A percentile compares a stretch with the other conserved stretches of the same genome.
These are phyloP conservation scores for Oryzias dopingdopingensis DNA, from an alignment of 2,797 vertebrate genomes.

Conservation along the genomic window DNA sequence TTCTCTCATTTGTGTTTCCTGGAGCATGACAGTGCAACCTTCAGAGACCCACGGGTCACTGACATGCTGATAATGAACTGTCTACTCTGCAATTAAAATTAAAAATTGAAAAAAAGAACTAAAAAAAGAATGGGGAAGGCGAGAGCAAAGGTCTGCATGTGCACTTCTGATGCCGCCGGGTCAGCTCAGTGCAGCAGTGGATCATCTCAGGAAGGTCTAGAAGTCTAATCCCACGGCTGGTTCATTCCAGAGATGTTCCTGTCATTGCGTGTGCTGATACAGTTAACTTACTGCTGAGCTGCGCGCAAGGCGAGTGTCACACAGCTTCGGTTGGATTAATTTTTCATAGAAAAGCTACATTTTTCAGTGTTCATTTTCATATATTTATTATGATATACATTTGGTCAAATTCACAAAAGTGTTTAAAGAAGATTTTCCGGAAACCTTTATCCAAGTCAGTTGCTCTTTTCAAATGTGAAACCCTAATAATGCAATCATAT, in stretches of 20 bases:
- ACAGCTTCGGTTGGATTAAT: no score
- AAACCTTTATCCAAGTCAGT: not conserved
- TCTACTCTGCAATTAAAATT: constrained; percentile 78
- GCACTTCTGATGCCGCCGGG: constrained; percentile 37
- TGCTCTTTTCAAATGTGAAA: not conserved
- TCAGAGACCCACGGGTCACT: constrained; percentile 73
- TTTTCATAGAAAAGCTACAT: no score
- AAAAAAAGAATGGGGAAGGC: constrained; percentile 12
- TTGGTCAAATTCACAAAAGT: not conserved
- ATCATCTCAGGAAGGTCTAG: constrained; percentile 28
- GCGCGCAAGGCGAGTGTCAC: no score
- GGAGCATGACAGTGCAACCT: constrained; percentile 68
- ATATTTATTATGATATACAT: not conserved
- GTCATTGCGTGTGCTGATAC: constrained; percentile 23
- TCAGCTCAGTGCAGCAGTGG: constrained; percentile 53
- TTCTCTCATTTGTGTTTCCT: constrained; percentile 57
- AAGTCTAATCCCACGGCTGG: constrained; percentile 12
- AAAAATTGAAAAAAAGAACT: constrained; percentile 68
- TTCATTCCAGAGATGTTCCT: constrained; percentile 20
- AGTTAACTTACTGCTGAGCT: no score
- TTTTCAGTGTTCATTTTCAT: no score
- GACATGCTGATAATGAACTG: constrained; percentile 77
- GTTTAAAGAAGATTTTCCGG: not conserved
- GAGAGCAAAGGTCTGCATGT: constrained; percentile 38
- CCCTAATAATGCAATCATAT: not conserved